Base-by-base conservation (phyloP, 2,113 vertebrate species). In the Caloenas nicobarica region DNA sequence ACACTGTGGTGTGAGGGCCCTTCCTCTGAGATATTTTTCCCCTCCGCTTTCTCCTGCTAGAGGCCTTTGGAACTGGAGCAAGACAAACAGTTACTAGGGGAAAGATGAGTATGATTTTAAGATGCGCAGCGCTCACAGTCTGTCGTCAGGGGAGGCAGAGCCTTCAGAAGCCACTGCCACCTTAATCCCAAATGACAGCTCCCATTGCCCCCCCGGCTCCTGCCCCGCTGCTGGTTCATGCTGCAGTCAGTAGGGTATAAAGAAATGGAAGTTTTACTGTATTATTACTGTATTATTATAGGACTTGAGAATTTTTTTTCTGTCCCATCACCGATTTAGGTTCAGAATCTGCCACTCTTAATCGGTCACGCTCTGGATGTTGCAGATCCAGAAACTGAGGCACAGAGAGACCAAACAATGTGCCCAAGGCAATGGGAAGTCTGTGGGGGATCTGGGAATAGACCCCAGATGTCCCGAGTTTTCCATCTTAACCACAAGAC, bases 381-480 rank as follows among this genome's bases (percentile, higher is more conserved):
- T 36, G 77, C 83, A 73, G 83, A 86, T 74, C n/a, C 61, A 91
- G 96, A 87, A 97, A 95, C 94, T 93, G 93, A 96, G 95, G 95
- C 95, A 96, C 69, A 38, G 53, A 29, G 92, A 93, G 74, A 85
- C 81, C 18, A 31, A 94, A 81, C 89, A 76, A 81, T 72, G 89
- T 73, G 95, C 92, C 66, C 83, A 77, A 89, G 94, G 96, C 93
- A 94, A 91, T 86, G 92, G 88, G 96, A 96, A 96, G 36, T 95
- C 92, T 93, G 96, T 87, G 92, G 96, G 88, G 96, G 93, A 96
- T 89, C 94, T 96, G 79, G 86, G 91, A 97, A 96, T 77, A 74
- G 83, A 91, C 92, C 92, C 95, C 95, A 96, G 93, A 94, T 96
- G 96, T 95, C 94, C 88, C 4, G 46, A 95, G 81, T 88, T 88